Percentiles rank a stretch among this genome's conserved stretches.
These are phyloP conservation scores for Trididemnum miniatum DNA, from an alignment of 23 tunicate species.

Conservation along the genomic window DNA sequence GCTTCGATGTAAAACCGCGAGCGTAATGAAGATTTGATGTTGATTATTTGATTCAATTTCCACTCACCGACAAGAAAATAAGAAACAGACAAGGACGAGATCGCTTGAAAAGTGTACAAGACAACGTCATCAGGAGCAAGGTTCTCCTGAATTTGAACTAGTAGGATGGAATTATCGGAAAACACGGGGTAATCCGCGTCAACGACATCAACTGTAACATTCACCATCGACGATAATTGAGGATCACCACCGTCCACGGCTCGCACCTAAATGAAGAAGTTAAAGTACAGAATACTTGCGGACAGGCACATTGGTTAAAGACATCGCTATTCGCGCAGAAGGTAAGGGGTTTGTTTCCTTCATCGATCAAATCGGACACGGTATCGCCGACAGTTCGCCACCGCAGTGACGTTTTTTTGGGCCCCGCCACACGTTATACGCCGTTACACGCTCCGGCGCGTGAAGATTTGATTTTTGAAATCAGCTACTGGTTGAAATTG, in stretches of 20 bases:
- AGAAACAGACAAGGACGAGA: neutral
- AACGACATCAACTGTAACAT: slow-evolving; percentile 7
- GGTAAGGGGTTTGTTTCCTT: too few relatives aligned
- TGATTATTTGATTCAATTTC: neutral
- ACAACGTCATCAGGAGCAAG: neutral
- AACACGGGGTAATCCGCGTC: slow-evolving; percentile 14
- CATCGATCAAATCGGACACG: too few relatives aligned
- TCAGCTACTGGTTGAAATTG: too few relatives aligned
- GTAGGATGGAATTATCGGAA: neutral
- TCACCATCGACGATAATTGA: neutral
- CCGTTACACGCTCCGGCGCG: too few relatives aligned
- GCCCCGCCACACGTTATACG: too few relatives aligned
- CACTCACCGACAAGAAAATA: neutral
- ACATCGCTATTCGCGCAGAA: too few relatives aligned
- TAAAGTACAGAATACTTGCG: neutral
- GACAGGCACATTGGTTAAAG: too few relatives aligned
- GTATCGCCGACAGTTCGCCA: too few relatives aligned
- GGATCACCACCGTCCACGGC: slow-evolving; percentile 25
- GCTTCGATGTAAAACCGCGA: too few relatives aligned
- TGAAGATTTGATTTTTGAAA: too few relatives aligned
- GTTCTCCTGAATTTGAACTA: slow-evolving; percentile 21
- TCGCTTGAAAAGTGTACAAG: slow-evolving; percentile 23
- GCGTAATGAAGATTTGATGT: too few relatives aligned
- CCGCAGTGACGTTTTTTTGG: too few relatives aligned
- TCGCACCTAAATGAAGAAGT: slow-evolving; percentile 2